phyloP scores from a whole-genome alignment of 2,888 invertebrate genomes.

The Tigriopus californicus region DNA sequence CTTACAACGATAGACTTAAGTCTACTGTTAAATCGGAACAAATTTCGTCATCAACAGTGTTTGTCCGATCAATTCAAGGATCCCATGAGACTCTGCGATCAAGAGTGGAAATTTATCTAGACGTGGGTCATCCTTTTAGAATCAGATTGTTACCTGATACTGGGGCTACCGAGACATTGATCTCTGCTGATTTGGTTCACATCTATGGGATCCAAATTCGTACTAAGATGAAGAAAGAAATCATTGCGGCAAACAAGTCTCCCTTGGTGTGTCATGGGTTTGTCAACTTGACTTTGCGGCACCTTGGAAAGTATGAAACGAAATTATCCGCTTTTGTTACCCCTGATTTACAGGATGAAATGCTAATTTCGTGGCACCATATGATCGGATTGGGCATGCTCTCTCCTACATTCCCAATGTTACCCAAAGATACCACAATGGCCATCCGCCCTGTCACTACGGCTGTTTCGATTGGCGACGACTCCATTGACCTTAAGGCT shows the following conservation, averaged over 20 bases:
- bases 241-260: too few species aligned
- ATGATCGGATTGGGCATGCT: not conserved
- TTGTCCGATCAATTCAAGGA: too few species aligned
- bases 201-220: not conserved
- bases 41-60: too few species aligned
- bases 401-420: not conserved
- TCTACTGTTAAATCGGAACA: too few species aligned
- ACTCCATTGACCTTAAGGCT: too few species aligned
- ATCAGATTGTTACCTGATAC: not conserved
- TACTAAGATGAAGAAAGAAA: not conserved
- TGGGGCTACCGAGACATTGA: not conserved
- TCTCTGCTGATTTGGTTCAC: not conserved
- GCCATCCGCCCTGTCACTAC: too few species aligned
- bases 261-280: too few species aligned
- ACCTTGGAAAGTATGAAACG: not conserved
- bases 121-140: not conserved
- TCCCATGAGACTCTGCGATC: too few species aligned
- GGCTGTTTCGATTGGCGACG: too few species aligned
- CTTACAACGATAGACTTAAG: too few species aligned
- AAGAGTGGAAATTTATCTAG: not conserved
- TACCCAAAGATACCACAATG: too few species aligned
- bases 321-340: not conserved
- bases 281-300: too few species aligned
- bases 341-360: not conserved
- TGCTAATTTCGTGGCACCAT: not conserved